A percentile compares a stretch with the other conserved stretches of the same genome.
Evolutionary conservation across 2,113 vertebrate genomes (phyloP).

Genomic region (Carassius auratus): DNA sequence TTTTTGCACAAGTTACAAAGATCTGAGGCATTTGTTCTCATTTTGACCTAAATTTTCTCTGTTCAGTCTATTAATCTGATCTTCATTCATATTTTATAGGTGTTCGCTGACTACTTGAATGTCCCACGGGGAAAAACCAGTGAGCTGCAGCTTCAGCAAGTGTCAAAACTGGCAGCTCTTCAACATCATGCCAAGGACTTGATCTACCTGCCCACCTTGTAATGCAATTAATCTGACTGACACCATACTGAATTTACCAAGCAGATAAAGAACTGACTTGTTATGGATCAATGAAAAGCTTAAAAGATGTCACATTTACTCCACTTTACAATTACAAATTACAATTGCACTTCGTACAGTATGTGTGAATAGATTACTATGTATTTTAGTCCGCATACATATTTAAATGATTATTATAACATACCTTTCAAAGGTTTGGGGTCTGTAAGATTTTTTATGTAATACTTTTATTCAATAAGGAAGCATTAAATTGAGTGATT

Average conservation of each 20-base stretch:
- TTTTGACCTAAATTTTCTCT: constrained; percentile 5
- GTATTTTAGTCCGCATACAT: background rate
- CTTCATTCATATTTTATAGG: constrained; percentile 70
- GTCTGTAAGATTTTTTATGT: too few species aligned
- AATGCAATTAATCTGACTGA: constrained; percentile 55
- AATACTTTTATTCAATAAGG: too few species aligned
- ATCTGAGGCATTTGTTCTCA: background rate
- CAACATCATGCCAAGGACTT: constrained; percentile 92
- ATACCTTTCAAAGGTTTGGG: too few species aligned
- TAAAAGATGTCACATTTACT: too few species aligned
- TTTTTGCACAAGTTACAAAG: background rate
- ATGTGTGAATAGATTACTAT: background rate
- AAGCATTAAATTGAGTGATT: too few species aligned
- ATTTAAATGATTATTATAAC: background rate
- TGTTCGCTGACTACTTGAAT: constrained; percentile 93
- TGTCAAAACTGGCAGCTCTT: constrained; percentile 87
- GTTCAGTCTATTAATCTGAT: background rate
- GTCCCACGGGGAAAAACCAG: constrained; percentile 77
- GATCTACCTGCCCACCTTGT: constrained; percentile 84
- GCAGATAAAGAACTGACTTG: background rate
- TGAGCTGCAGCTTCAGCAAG: constrained; percentile 88
- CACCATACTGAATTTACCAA: background rate
- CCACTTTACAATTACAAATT: background rate
- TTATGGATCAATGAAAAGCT: too few species aligned
- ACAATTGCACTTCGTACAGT: background rate